These are phyloP conservation scores for Altica lythri DNA, from an alignment of 2,888 invertebrate genomes.

Conservation along the genomic window DNA sequence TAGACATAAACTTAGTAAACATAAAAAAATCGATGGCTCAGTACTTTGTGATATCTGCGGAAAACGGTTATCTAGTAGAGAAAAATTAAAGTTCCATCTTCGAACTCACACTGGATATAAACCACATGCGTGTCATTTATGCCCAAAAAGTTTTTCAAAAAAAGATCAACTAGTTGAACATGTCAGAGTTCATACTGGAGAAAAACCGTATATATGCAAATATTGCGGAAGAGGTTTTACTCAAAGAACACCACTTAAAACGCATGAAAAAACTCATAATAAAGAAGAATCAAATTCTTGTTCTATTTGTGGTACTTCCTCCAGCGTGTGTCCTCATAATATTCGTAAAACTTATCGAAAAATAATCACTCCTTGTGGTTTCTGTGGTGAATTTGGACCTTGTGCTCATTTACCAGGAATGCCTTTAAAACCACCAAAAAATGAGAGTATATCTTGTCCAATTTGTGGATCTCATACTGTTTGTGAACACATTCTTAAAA, in stretches of 20 bases:
- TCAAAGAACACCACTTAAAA: conserved; percentile 64
- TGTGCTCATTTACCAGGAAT: conserved; percentile 21
- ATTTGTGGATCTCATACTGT: conserved; percentile 23
- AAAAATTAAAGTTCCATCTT: conserved; percentile 52
- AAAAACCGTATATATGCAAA: conserved; percentile 54
- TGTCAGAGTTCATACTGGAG: conserved; percentile 46
- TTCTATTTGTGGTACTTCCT: conserved; percentile 44
- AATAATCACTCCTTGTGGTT: conserved; percentile 14
- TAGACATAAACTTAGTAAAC: conserved; percentile 47
- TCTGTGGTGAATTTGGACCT: conserved; percentile 18
- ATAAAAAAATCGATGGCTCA: conserved; percentile 57
- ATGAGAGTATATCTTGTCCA: conserved; percentile 17
- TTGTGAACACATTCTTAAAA: conserved; percentile 29
- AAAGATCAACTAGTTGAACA: conserved; percentile 55
- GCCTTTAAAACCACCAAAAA: conserved; percentile 11
- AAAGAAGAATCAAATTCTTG: conserved; percentile 64
- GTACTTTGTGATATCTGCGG: conserved; percentile 63
- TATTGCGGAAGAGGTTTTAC: conserved; percentile 54
- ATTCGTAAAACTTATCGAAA: conserved; percentile 1
- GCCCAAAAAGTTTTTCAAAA: conserved; percentile 60
- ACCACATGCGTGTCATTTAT: conserved; percentile 54
- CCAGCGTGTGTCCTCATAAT: conserved; percentile 12
- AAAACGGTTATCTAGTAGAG: conserved; percentile 57
- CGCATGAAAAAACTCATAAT: conserved; percentile 66
- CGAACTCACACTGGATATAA: conserved; percentile 57